Evolutionary conservation across 2,888 invertebrate genomes (phyloP).

Genomic region (Oeneis ivallda): DNA sequence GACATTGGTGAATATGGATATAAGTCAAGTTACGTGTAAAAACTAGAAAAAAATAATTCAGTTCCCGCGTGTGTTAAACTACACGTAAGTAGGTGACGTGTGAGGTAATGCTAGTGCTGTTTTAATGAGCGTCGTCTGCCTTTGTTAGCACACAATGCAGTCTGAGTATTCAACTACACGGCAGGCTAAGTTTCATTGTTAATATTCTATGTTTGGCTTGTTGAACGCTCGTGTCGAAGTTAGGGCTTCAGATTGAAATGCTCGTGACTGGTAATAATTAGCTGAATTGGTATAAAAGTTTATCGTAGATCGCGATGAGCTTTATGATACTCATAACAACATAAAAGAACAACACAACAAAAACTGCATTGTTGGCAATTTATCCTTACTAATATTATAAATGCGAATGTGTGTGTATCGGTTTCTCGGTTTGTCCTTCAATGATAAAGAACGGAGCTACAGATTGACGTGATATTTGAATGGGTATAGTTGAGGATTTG

Average conservation of each 20-base stretch:
- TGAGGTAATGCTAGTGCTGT: conserved; percentile 32
- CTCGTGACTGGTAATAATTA: conserved; percentile 22
- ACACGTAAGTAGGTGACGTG: conserved; percentile 27
- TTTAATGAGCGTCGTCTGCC: conserved; percentile 54
- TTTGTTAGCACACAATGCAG: conserved; percentile 62
- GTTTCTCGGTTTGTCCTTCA: no score
- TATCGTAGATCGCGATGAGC: not conserved
- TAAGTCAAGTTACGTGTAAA: no score
- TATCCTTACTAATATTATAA: no score
- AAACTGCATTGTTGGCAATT: no score
- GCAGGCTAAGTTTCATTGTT: conserved; percentile 53
- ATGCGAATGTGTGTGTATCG: no score
- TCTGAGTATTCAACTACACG: conserved; percentile 47
- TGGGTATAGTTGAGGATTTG: no score
- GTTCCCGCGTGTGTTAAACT: conserved; percentile 22
- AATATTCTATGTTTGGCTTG: conserved; percentile 48
- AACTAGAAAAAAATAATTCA: not conserved
- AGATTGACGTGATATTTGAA: no score
- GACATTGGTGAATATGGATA: no score
- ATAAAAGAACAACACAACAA: no score
- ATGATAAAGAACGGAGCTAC: no score
- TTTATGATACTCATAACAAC: no score
- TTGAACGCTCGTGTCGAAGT: conserved; percentile 41
- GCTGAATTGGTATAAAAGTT: conserved; percentile 5
- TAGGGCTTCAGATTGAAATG: conserved; percentile 29